phyloP scores from a whole-genome alignment of 1,140 invertebrate species.

The Metaphire vulgaris region DNA sequence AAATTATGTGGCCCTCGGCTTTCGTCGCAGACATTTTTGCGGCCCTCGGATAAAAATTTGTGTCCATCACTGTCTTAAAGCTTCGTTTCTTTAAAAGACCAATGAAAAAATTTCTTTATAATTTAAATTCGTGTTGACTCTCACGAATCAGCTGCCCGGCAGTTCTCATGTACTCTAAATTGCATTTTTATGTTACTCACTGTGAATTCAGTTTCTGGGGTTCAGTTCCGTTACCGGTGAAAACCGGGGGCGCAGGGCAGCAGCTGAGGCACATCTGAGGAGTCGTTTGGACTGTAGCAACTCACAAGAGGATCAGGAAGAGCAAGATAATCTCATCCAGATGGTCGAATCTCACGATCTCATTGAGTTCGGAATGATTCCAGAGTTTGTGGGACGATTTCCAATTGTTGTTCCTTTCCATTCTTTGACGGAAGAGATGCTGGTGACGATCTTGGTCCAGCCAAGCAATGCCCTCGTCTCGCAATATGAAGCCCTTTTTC shows the following conservation, averaged over 20 bases:
- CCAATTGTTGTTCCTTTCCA: conserved; percentile 96
- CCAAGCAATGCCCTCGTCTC: conserved; percentile 89
- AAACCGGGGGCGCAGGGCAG: conserved; percentile 62
- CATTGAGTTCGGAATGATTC: conserved; percentile 76
- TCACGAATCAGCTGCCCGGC: too few relatives aligned
- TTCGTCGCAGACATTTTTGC: too few relatives aligned
- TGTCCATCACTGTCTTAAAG: too few relatives aligned
- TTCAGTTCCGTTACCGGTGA: conserved; percentile 66
- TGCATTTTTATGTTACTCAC: too few relatives aligned
- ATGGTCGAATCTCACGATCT: conserved; percentile 93
- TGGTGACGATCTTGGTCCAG: conserved; percentile 91
- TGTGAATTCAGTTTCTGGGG: conserved; percentile 73
- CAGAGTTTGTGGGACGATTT: conserved; percentile 76
- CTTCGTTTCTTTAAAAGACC: too few relatives aligned
- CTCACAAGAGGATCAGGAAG: conserved; percentile 34
- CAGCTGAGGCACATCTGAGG: conserved; percentile 53
- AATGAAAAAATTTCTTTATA: too few relatives aligned
- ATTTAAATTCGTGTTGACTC: too few relatives aligned
- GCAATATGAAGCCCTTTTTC: conserved; percentile 71
- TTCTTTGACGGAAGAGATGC: conserved; percentile 78
- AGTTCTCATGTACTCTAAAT: too few relatives aligned
- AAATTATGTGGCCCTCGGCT: too few relatives aligned
- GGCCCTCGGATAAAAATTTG: too few relatives aligned
- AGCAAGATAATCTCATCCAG: conserved; percentile 65
- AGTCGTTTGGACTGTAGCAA: conserved; percentile 34